Conservation (phyloP, 2,797 vertebrate species). For the Hydrocynus forskahlii region DNA sequence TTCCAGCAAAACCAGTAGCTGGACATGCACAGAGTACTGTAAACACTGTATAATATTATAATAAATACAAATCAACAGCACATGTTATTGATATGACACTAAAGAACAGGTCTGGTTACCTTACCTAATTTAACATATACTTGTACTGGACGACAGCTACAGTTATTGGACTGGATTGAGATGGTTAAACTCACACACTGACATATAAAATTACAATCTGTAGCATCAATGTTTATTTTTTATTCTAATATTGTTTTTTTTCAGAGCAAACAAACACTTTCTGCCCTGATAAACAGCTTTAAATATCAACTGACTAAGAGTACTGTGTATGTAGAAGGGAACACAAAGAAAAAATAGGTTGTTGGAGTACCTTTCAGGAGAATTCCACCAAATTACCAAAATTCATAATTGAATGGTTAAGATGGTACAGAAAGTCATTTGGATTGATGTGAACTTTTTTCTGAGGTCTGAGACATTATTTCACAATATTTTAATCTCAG, state of each 20-base stretch:
- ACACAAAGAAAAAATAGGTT: too few species aligned
- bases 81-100: too few species aligned
- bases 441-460: too few species aligned
- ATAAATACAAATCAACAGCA: conserved; percentile 1
- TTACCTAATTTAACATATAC: too few species aligned
- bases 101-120: too few species aligned
- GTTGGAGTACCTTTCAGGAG: too few species aligned
- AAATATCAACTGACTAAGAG: not conserved
- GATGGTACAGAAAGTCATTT: too few species aligned
- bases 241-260: not conserved
- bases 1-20: conserved; percentile 5
- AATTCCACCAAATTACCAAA: too few species aligned
- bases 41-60: not conserved
- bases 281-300: not conserved
- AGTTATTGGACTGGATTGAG: not conserved
- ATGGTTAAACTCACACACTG: not conserved
- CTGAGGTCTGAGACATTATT: too few species aligned
- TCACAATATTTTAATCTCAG: too few species aligned
- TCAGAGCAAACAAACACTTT: not conserved
- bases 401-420: too few species aligned
- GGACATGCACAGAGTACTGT: not conserved
- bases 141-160: not conserved
- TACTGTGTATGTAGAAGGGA: not conserved
- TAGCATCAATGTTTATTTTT: too few species aligned
- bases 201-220: not conserved